phyloP scores from a whole-genome alignment of 2,113 vertebrate species.

The Salminus brasiliensis region DNA sequence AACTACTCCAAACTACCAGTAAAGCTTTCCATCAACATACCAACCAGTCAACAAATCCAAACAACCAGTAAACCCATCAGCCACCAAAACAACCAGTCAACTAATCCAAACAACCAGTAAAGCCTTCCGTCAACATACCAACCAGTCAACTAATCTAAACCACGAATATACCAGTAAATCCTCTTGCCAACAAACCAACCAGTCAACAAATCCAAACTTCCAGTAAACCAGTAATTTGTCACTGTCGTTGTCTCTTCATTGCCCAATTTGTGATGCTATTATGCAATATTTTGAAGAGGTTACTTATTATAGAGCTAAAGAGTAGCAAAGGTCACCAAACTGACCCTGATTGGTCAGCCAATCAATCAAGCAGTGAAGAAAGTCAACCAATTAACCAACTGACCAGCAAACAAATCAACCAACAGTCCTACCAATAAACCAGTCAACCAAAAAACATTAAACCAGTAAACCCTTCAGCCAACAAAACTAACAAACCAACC shows the following conservation, averaged over 20 bases:
- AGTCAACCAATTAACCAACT: neutral
- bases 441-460: no score
- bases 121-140: neutral
- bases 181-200: no score
- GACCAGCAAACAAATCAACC: neutral
- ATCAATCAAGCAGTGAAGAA: neutral
- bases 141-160: neutral
- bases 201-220: no score
- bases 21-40: no score
- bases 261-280: conserved; percentile 47
- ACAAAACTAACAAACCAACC: no score
- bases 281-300: conserved; percentile 30
- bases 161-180: no score
- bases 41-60: neutral
- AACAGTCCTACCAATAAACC: neutral
- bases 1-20: no score
- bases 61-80: neutral
- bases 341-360: no score
- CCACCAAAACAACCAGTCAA: no score
- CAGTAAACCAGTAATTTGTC: no score
- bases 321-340: neutral
- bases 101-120: neutral
- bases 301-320: neutral
- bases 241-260: conserved; percentile 40
- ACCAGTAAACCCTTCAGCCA: no score